Evolutionary conservation across 2,888 invertebrate genomes (phyloP).

Genomic region (Brachylomia viminalis): DNA sequence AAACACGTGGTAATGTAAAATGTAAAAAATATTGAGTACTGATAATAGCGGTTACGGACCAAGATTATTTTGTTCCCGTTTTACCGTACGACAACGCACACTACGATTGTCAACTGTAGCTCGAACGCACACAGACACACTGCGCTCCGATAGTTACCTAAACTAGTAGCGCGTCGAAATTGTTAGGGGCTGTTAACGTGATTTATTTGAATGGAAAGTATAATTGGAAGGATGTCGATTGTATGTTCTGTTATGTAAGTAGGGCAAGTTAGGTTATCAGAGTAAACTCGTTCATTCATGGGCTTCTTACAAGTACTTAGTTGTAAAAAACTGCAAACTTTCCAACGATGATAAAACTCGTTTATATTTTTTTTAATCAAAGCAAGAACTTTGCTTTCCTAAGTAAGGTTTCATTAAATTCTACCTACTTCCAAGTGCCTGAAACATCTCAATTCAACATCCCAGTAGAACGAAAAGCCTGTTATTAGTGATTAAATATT

Average conservation of each 20-base stretch:
- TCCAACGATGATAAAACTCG: neutral
- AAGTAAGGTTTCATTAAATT: neutral
- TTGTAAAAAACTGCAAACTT: neutral
- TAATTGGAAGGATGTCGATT: neutral
- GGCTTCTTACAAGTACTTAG: neutral
- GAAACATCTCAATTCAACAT: neutral
- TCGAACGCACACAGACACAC: too few species aligned
- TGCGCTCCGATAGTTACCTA: too few species aligned
- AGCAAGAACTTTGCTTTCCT: too few species aligned
- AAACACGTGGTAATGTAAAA: too few species aligned
- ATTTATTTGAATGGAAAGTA: neutral
- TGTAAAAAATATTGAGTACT: too few species aligned
- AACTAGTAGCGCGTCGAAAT: too few species aligned
- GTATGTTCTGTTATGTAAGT: neutral
- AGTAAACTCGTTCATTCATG: neutral
- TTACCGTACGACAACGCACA: too few species aligned
- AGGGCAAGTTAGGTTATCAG: neutral
- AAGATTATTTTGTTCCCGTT: too few species aligned
- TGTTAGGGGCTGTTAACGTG: too few species aligned
- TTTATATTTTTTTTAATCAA: neutral
- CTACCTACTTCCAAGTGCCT: neutral
- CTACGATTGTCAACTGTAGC: too few species aligned
- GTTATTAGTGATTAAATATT: neutral
- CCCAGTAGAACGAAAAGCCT: neutral
- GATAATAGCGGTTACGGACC: too few species aligned